Evolutionary conservation across 2,888 invertebrate genomes (phyloP).

Genomic region (Cryptocephalus primarius): DNA sequence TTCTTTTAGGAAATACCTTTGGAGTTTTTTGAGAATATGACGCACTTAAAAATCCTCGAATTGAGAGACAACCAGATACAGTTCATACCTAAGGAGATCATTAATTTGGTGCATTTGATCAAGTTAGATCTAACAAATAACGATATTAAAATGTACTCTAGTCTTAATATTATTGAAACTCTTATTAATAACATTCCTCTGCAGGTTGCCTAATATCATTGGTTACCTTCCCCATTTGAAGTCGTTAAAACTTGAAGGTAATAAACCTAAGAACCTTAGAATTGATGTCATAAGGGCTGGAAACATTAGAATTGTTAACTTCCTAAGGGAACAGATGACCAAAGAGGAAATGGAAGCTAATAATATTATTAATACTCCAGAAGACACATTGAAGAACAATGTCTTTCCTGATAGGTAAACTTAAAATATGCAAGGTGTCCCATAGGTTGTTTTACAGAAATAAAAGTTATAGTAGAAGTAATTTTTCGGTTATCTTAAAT

Average conservation of each 20-base stretch:
- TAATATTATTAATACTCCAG: slow-evolving; percentile 5
- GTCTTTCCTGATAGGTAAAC: slow-evolving; percentile 24
- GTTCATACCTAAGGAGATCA: slow-evolving; percentile 67
- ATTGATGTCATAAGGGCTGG: slow-evolving; percentile 77
- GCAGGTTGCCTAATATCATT: slow-evolving; percentile 56
- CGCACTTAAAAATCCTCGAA: slow-evolving; percentile 63
- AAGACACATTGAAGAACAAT: slow-evolving; percentile 13
- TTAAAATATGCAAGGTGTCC: background rate
- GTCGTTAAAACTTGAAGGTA: slow-evolving; percentile 75
- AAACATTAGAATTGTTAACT: slow-evolving; percentile 70
- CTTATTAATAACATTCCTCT: slow-evolving; percentile 2
- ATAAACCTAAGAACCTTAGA: slow-evolving; percentile 70
- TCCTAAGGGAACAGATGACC: slow-evolving; percentile 51
- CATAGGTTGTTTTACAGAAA: too few relatives aligned
- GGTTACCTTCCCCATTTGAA: slow-evolving; percentile 66
- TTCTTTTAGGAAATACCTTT: slow-evolving; percentile 53
- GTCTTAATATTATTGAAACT: background rate
- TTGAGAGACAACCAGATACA: slow-evolving; percentile 73
- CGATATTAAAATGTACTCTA: slow-evolving; percentile 30
- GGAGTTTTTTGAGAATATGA: slow-evolving; percentile 60
- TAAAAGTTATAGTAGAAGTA: too few relatives aligned
- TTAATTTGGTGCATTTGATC: slow-evolving; percentile 61
- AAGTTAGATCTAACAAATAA: slow-evolving; percentile 81
- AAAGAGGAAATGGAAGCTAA: slow-evolving; percentile 19
- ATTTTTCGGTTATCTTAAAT: too few relatives aligned